A percentile compares a stretch with the other conserved stretches of the same genome.
Evolutionary conservation across 2,113 vertebrate species (phyloP).

Genomic region (Nesoenas mayeri): DNA sequence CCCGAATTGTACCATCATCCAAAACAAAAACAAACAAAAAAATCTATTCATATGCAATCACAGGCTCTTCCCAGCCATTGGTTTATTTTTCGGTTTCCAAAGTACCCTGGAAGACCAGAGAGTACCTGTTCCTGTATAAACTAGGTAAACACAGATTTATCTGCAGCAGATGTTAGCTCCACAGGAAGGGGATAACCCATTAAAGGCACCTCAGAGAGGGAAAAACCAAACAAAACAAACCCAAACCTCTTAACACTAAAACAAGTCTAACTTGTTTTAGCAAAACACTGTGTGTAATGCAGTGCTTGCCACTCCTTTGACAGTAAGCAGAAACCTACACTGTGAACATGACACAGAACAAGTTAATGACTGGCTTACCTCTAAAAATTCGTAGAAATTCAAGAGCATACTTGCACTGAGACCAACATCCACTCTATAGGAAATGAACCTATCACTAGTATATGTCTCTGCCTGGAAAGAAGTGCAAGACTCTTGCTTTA

Average conservation of each 20-base stretch:
- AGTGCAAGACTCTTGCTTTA: neutral
- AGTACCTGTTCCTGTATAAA: neutral
- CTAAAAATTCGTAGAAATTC: neutral
- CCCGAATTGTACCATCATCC: neutral
- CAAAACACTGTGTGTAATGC: neutral
- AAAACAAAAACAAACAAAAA: neutral
- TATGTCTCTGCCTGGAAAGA: neutral
- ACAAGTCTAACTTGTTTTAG: constrained; percentile 31
- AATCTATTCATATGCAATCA: neutral
- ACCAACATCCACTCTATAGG: neutral
- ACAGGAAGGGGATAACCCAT: neutral
- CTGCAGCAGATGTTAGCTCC: neutral
- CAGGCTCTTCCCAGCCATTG: neutral
- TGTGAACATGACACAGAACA: neutral
- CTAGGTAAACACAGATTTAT: neutral
- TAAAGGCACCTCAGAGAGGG: neutral
- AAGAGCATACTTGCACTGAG: neutral
- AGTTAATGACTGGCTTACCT: neutral
- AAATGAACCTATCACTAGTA: neutral
- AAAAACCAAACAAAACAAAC: neutral
- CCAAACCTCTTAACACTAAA: neutral
- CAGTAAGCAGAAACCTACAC: neutral
- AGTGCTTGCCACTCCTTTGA: constrained; percentile 27
- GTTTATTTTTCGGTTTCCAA: neutral
- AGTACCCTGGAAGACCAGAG: neutral